Base-by-base conservation (phyloP, 2,113 vertebrate species). In the Vidua chalybeata region DNA sequence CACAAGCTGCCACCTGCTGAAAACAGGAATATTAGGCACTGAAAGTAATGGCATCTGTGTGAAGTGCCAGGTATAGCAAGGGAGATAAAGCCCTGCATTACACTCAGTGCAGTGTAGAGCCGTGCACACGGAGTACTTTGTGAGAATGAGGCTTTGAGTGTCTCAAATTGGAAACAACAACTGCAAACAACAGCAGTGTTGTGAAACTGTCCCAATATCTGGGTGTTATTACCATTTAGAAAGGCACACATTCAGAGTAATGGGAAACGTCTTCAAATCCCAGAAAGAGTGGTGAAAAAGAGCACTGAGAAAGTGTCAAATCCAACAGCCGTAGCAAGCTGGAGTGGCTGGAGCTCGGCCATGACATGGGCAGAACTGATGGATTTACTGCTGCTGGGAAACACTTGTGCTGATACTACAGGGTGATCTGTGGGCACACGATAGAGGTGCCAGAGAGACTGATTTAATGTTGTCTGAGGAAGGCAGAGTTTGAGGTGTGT, bases 301-400 rank as follows among this genome's bases (percentile, higher is more conserved):
- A 26, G 35, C 51, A 26, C 22, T 35, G 51, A 28, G 64, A 37
- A 79, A 59, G 37, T 63, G 64, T 68, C 56, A 89, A 41, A 56
- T 46, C 27, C 66, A 84, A 55, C 73, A 91, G 64, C 73, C 33
- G 45, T 48, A 37, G 61, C 26, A 54, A 67, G 22, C 61, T 72
- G 89, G 43, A 93, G 87, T 1, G 35, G 35, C 84, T 95, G 73
- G 61, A 89, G 52, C 69, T 72, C 0, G 0, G 64, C 61, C 73
- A 62, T 23, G 68, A 56, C 59, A 52, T 15, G 73, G 73, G 80
- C 84, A 92, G 93, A 89, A 78, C 80, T 30, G 89, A 91, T 84
- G 94, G 93, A 94, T 95, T 94, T 96, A 43, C 41, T 89, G 30
- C 73, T 92, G 66, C 73, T 82, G 93, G 84, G 81, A 92, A 92